Conservation (phyloP, 2,113 vertebrate genomes). For the Anhinga anhinga region DNA sequence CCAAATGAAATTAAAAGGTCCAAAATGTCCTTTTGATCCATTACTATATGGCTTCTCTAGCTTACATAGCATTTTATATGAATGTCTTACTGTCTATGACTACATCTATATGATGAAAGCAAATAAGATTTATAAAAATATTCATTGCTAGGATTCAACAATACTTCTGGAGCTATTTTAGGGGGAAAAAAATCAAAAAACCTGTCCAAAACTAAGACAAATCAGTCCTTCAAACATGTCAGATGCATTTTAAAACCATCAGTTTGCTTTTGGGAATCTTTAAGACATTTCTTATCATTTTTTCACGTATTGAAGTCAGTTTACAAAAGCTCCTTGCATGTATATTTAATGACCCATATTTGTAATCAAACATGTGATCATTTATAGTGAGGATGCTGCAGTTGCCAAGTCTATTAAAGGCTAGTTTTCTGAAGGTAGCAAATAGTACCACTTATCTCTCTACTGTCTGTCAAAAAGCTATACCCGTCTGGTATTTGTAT, state of each 20-base stretch:
- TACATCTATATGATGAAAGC: background rate
- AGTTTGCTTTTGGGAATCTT: background rate
- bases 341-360: conserved; percentile 54
- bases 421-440: background rate
- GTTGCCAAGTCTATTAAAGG: background rate
- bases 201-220: background rate
- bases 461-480: background rate
- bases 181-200: background rate
- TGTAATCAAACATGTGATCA: conserved; percentile 37
- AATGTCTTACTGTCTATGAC: background rate
- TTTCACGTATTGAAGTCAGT: background rate
- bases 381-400: background rate
- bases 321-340: conserved; percentile 20
- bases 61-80: background rate
- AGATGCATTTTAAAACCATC: background rate
- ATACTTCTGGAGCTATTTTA: conserved; percentile 14
- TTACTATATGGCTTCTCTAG: background rate
- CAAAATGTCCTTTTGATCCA: background rate
- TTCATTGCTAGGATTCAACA: background rate
- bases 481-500: background rate
- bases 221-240: background rate
- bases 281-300: background rate
- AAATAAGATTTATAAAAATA: background rate
- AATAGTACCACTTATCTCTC: background rate
- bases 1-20: conserved; percentile 16